These are phyloP conservation scores for Lasiommata megera DNA, from an alignment of 2,888 invertebrate genomes.

Conservation along the genomic window DNA sequence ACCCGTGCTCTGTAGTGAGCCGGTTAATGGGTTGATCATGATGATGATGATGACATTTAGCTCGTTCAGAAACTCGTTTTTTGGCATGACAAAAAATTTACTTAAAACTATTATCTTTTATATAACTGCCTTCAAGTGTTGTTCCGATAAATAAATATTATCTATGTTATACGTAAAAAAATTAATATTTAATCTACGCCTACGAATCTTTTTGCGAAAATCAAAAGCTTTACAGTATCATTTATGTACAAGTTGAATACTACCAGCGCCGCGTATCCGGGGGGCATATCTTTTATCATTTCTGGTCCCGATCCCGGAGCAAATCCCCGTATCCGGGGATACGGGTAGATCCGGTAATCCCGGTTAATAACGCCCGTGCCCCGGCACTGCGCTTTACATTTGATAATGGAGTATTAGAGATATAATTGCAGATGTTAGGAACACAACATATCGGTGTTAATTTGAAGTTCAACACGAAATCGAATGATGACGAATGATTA, in stretches of 20 bases:
- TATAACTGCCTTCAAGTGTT: no score
- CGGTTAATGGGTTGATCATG: no score
- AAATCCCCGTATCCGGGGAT: conserved; percentile 78
- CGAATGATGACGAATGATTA: no score
- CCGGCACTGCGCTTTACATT: conserved; percentile 54
- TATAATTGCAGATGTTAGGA: conserved; percentile 66
- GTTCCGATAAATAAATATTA: no score
- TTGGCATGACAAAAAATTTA: no score
- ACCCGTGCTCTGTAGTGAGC: no score
- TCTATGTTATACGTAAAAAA: no score
- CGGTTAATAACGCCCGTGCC: conserved; percentile 73
- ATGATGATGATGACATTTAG: no score
- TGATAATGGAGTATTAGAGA: conserved; percentile 71
- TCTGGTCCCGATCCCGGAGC: conserved; percentile 72
- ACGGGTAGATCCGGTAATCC: conserved; percentile 74
- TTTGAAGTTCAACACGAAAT: no score
- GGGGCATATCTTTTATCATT: conserved; percentile 73
- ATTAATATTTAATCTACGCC: background rate
- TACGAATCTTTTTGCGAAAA: conserved; percentile 16
- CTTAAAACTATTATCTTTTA: no score
- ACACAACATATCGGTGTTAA: conserved; percentile 22
- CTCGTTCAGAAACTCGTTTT: no score
- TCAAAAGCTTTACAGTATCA: conserved; percentile 38
- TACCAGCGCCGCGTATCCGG: conserved; percentile 40
- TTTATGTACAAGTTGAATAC: conserved; percentile 29